Conservation (phyloP, 2,113 vertebrate genomes). For the Scatophagus argus region DNA sequence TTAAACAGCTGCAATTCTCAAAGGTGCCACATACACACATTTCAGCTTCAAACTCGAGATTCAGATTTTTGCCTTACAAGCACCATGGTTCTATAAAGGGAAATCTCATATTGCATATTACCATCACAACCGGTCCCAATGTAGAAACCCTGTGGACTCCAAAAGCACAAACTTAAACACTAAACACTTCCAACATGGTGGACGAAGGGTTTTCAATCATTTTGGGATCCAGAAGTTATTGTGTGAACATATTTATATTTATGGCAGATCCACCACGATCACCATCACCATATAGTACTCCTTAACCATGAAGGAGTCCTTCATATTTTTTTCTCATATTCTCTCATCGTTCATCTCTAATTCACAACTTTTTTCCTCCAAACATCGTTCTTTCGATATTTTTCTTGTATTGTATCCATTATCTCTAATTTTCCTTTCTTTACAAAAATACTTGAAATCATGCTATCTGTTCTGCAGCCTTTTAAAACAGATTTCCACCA, state of each 20-base stretch:
- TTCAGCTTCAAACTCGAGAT: constrained; percentile 58
- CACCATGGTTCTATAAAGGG: constrained; percentile 68
- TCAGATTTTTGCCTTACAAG: constrained; percentile 77
- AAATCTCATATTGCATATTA: constrained; percentile 59
- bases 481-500: constrained; percentile 58
- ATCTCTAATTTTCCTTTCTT: constrained; percentile 26
- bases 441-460: constrained; percentile 72
- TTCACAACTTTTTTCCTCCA: neutral
- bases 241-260: constrained; percentile 52
- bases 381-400: neutral
- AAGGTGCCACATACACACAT: constrained; percentile 71
- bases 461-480: constrained; percentile 68
- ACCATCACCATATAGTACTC: constrained; percentile 18
- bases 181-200: constrained; percentile 80
- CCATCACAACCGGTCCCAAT: constrained; percentile 53
- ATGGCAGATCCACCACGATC: constrained; percentile 30
- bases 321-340: constrained; percentile 31
- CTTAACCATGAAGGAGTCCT: constrained; percentile 15
- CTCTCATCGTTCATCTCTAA: constrained; percentile 17
- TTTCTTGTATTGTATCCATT: constrained; percentile 16
- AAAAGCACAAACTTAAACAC: constrained; percentile 81
- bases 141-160: constrained; percentile 76
- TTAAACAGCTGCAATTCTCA: constrained; percentile 65
- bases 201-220: constrained; percentile 75
- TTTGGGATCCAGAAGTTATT: constrained; percentile 57